These are phyloP conservation scores for Drosophila falleni DNA, from an alignment of 2,888 invertebrate genomes.

Conservation along the genomic window DNA sequence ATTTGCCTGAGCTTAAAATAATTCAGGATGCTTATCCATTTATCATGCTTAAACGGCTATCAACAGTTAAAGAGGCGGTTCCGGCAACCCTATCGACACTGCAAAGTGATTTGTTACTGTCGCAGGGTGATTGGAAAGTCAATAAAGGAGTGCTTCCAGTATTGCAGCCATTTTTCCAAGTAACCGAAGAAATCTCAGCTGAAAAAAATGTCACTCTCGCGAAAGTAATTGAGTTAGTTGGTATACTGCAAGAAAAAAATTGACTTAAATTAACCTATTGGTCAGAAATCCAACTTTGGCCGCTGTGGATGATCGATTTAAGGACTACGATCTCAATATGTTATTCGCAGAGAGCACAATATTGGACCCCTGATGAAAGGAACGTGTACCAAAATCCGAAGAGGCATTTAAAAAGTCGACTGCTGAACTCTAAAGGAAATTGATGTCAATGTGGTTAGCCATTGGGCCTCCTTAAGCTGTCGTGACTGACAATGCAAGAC, in stretches of 20 bases:
- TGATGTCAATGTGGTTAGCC: too few relatives aligned
- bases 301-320: neutral
- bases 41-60: neutral
- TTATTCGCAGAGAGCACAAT: neutral
- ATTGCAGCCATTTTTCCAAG: neutral
- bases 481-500: too few relatives aligned
- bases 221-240: neutral
- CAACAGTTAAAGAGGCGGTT: neutral
- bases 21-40: neutral
- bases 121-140: neutral
- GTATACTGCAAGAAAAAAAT: neutral
- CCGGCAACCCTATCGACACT: neutral
- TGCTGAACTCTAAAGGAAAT: too few relatives aligned
- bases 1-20: neutral
- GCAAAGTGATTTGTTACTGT: neutral
- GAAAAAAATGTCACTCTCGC: neutral
- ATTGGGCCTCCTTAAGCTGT: too few relatives aligned
- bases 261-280: neutral
- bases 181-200: neutral
- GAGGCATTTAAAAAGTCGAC: neutral
- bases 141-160: neutral
- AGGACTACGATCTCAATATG: neutral
- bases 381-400: neutral
- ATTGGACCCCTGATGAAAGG: neutral
- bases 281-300: neutral